Evolutionary conservation across 2,888 invertebrate species (phyloP).

Genomic region (Meiosimyza platycephala): DNA sequence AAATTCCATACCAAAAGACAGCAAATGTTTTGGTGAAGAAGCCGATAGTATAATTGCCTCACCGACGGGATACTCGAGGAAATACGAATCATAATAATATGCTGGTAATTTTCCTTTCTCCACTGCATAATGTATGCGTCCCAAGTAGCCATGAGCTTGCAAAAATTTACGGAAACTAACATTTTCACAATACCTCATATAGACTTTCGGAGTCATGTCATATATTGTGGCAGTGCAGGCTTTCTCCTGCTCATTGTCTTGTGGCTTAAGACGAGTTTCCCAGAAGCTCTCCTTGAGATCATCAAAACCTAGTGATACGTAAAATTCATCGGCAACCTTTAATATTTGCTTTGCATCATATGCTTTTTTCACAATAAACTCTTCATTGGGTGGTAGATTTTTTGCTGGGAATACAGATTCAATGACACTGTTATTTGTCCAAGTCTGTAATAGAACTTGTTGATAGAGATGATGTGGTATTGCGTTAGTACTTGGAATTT

Average conservation of each 20-base stretch:
- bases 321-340: slow-evolving; percentile 21
- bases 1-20: slow-evolving; percentile 4
- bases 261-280: background rate
- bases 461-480: slow-evolving; percentile 36
- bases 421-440: slow-evolving; percentile 16
- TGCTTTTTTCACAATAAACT: slow-evolving; percentile 14
- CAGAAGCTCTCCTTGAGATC: slow-evolving; percentile 16
- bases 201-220: background rate
- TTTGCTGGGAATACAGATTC: slow-evolving; percentile 7
- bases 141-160: slow-evolving; percentile 28
- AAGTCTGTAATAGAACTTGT: slow-evolving; percentile 26
- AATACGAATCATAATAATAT: background rate
- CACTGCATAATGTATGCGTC: slow-evolving; percentile 28
- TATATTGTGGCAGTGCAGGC: slow-evolving; percentile 7
- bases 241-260: background rate
- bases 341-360: slow-evolving; percentile 6
- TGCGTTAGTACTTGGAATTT: slow-evolving; percentile 8
- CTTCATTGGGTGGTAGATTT: slow-evolving; percentile 18
- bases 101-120: slow-evolving; percentile 27
- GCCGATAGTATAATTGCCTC: slow-evolving; percentile 28
- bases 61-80: slow-evolving; percentile 17
- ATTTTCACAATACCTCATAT: slow-evolving; percentile 30
- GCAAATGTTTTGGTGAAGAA: slow-evolving; percentile 20
- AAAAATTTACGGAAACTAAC: slow-evolving; percentile 22
- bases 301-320: slow-evolving; percentile 34